Evolutionary conservation across 1,140 invertebrate genomes (phyloP).

Genomic region (Ericerus pela): DNA sequence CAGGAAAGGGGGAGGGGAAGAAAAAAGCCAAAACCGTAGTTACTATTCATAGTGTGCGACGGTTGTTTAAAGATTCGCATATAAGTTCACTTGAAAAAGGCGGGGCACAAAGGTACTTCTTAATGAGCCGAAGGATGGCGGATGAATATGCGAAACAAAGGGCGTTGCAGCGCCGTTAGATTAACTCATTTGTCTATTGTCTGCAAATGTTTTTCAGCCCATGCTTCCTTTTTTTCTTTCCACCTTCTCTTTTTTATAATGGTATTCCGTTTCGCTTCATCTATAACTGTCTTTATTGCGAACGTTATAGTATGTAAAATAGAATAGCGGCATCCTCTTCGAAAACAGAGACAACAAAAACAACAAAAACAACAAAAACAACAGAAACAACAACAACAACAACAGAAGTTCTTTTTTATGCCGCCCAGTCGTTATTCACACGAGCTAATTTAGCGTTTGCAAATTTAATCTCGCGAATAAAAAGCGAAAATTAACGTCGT

Average conservation of each 20-base stretch:
- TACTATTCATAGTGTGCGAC: constrained; percentile 5
- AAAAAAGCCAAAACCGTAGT: constrained; percentile 1
- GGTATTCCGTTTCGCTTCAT: too few relatives aligned
- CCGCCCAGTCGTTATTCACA: constrained; percentile 9
- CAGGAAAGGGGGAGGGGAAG: not conserved
- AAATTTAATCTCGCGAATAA: too few relatives aligned
- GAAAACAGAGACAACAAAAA: too few relatives aligned
- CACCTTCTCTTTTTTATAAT: too few relatives aligned
- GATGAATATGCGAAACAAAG: constrained; percentile 10
- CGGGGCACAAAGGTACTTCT: constrained; percentile 8
- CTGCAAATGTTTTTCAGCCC: not conserved
- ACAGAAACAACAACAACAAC: not conserved
- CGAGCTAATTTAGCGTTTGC: too few relatives aligned
- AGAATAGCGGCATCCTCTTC: too few relatives aligned
- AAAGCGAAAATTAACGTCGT: too few relatives aligned
- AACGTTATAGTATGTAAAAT: too few relatives aligned
- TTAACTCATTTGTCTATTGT: constrained; percentile 10
- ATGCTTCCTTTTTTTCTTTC: not conserved
- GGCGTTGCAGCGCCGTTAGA: constrained; percentile 5
- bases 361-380: too few relatives aligned
- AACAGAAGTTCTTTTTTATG: constrained; percentile 5
- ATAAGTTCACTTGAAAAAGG: constrained; percentile 11
- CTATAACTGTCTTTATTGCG: too few relatives aligned
- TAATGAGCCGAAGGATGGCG: constrained; percentile 10
- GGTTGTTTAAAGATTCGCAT: constrained; percentile 8